Evolutionary conservation across 2,888 invertebrate species (phyloP), one percentile per base, ranked within the genome.

Genomic region (Archips xylosteana): DNA sequence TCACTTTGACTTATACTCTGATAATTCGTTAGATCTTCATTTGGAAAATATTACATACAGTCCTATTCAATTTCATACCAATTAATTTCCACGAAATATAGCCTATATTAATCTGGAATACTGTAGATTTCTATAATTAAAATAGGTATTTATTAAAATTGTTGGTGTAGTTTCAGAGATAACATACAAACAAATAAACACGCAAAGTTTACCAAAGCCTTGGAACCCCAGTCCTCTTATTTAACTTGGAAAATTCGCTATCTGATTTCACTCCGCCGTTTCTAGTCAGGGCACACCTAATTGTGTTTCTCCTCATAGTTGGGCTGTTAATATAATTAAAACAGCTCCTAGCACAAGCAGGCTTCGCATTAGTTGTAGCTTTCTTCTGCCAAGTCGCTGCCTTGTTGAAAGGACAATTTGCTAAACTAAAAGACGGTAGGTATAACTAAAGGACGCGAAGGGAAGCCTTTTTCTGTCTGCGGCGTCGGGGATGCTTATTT

Each of bases 251-350:
- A 39, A 32, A n/a, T 15, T 39, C 34, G 23, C 32, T 10, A 12
- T 73, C 64, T 69, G 69, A 73, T 73, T 74, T 65, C 60, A 64
- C 69, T 64, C 45, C 54, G 74, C 45, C 64, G 45, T 34, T 49
- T 67, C 68, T 32, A 51, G 65, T 59, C 61, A 23, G 66, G 62
- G 66, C 70, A 71, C 67, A 59, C 36, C 57, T 70, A 67, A 67
- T 67, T 74, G 70, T 70, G 67, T 74, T 74, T 74, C 70, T 61
- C 61, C 10, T 66, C 66, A 74, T 82, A 76, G 81, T 81, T 76
- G 77, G 81, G 81, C 80, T 79, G 83, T 83, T 91, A 91, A 92
- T 85, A 87, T 83, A 90, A 90, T 92, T 90, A 88, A 84, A 83
- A 84, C 83, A 78, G 79, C 79, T 82, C 79, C 83, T 84, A 84